These are phyloP conservation scores for Anguilla anguilla DNA, from an alignment of 2,797 vertebrate genomes.

Conservation along the genomic window DNA sequence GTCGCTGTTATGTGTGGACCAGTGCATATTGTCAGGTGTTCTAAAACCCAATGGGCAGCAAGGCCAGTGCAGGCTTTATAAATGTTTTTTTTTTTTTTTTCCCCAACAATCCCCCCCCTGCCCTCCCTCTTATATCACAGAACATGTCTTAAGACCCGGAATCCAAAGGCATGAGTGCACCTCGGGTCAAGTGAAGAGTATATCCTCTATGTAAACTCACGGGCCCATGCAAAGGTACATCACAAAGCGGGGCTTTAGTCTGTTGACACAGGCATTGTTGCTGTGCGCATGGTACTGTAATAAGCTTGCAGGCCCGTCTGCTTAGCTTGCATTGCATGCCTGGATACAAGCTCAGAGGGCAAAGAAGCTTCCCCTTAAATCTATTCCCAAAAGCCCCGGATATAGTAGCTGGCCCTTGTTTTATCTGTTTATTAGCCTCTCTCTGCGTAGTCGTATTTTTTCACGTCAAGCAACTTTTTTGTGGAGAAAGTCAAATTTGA, in stretches of 20 bases:
- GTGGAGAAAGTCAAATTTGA: background rate
- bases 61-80: background rate
- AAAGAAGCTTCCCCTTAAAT: constrained; percentile 60
- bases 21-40: background rate
- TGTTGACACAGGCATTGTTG: constrained; percentile 16
- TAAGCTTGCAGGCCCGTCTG: background rate
- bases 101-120: constrained; percentile 35
- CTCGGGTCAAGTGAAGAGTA: constrained; percentile 59
- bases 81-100: background rate
- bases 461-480: background rate
- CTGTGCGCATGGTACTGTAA: background rate
- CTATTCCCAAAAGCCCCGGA: constrained; percentile 64
- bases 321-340: constrained; percentile 6
- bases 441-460: constrained; percentile 62
- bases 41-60: background rate
- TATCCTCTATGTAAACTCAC: constrained; percentile 59
- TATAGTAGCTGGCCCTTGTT: constrained; percentile 67
- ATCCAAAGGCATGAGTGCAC: constrained; percentile 71
- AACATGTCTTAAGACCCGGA: constrained; percentile 66
- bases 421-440: constrained; percentile 67
- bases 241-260: constrained; percentile 30
- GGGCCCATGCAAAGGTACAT: constrained; percentile 43
- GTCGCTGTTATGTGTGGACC: background rate
- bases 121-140: constrained; percentile 49
- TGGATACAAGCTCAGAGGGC: constrained; percentile 6